Conservation (phyloP, 2,888 invertebrate species). For the Masnerella sp. region DNA sequence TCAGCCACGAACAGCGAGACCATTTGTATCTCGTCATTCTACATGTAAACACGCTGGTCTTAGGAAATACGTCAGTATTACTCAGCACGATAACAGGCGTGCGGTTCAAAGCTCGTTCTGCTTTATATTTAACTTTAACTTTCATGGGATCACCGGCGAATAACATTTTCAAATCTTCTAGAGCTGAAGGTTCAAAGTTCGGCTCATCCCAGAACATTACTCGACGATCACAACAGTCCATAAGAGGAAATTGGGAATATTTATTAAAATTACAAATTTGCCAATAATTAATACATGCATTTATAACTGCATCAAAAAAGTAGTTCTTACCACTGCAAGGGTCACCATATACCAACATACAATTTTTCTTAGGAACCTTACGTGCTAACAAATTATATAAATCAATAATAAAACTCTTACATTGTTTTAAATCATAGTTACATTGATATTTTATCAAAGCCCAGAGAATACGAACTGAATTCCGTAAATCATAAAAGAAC, state of each 20-base stretch:
- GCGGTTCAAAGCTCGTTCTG: no score
- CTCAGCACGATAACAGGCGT: no score
- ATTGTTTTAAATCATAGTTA: not conserved
- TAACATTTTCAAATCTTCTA: constrained; percentile 8
- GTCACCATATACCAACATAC: not conserved
- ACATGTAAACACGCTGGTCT: no score
- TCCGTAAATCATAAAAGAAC: no score
- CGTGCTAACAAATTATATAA: not conserved
- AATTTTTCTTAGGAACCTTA: not conserved
- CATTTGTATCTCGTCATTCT: no score
- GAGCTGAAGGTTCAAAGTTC: not conserved
- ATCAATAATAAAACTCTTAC: not conserved
- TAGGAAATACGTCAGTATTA: no score
- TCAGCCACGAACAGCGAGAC: no score
- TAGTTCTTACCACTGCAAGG: constrained; percentile 1
- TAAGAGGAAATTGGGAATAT: constrained; percentile 9
- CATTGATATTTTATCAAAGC: not conserved
- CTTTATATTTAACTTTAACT: no score
- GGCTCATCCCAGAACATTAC: constrained; percentile 7
- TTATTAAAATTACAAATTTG: constrained; percentile 10
- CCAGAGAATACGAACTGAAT: not conserved
- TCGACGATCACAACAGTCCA: not conserved
- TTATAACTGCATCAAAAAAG: constrained; percentile 3
- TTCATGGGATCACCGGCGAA: no score
- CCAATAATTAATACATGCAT: constrained; percentile 1